These are phyloP conservation scores for Syngnathoides biaculeatus DNA, from an alignment of 2,113 vertebrate genomes.

Conservation along the genomic window DNA sequence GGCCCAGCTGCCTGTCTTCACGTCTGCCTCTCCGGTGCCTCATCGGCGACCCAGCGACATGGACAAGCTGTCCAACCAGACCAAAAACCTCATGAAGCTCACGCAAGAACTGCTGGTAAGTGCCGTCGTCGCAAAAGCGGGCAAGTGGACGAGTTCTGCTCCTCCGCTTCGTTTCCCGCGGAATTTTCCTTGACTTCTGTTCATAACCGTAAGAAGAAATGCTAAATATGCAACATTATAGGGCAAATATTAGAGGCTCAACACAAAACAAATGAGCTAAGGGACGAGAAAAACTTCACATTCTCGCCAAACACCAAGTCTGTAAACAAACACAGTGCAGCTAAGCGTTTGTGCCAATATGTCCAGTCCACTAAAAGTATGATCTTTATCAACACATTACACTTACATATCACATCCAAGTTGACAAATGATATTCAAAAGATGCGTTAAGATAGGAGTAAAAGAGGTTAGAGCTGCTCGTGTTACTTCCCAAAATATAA, in stretches of 20 bases:
- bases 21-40: conserved; percentile 62
- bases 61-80: conserved; percentile 78
- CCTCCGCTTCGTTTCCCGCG: neutral
- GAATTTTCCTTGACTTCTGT: neutral
- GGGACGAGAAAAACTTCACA: too few relatives aligned
- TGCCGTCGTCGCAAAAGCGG: conserved; percentile 15
- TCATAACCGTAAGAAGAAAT: neutral
- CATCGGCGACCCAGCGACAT: conserved; percentile 64
- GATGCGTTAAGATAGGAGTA: neutral
- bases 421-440: neutral
- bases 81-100: conserved; percentile 73
- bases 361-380: too few relatives aligned
- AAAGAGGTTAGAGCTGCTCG: neutral
- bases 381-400: neutral
- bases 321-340: neutral
- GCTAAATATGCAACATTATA: neutral
- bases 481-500: too few relatives aligned
- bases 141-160: neutral
- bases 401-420: neutral
- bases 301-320: neutral
- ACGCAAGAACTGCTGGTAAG: conserved; percentile 77
- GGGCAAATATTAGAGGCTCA: neutral
- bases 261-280: too few relatives aligned
- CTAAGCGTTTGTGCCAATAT: too few relatives aligned
- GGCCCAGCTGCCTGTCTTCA: conserved; percentile 74